These are phyloP conservation scores for Pandemis heparana DNA, from an alignment of 2,888 invertebrate genomes.

Conservation along the genomic window DNA sequence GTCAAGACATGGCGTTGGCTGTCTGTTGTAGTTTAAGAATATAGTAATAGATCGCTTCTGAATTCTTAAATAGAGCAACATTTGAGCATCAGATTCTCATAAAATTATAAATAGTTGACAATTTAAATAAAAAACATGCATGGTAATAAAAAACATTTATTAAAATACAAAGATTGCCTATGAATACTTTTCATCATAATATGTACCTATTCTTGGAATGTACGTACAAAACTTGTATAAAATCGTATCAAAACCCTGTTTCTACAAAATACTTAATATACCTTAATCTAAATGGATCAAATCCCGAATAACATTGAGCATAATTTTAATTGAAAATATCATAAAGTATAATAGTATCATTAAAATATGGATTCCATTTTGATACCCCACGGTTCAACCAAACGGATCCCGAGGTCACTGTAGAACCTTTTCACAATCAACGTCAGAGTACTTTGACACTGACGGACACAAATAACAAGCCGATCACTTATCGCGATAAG, in stretches of 20 bases:
- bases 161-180: not conserved
- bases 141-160: conserved; percentile 3
- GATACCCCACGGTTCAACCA: too few relatives aligned
- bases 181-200: not conserved
- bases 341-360: too few relatives aligned
- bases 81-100: not conserved
- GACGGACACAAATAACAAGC: too few relatives aligned
- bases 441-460: too few relatives aligned
- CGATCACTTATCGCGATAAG: too few relatives aligned
- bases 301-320: not conserved
- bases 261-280: not conserved
- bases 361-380: too few relatives aligned
- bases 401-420: too few relatives aligned
- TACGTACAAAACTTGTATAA: not conserved
- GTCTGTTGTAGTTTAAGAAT: too few relatives aligned
- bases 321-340: conserved; percentile 14
- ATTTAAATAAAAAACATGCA: not conserved
- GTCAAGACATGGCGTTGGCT: not conserved
- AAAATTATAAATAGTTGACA: too few relatives aligned
- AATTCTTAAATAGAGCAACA: not conserved
- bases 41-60: too few relatives aligned
- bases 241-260: not conserved
- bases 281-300: not conserved
- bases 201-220: not conserved
- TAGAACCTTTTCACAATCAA: too few relatives aligned